Evolutionary conservation across 2,113 vertebrate species (phyloP).

Genomic region (Xenopus borealis): DNA sequence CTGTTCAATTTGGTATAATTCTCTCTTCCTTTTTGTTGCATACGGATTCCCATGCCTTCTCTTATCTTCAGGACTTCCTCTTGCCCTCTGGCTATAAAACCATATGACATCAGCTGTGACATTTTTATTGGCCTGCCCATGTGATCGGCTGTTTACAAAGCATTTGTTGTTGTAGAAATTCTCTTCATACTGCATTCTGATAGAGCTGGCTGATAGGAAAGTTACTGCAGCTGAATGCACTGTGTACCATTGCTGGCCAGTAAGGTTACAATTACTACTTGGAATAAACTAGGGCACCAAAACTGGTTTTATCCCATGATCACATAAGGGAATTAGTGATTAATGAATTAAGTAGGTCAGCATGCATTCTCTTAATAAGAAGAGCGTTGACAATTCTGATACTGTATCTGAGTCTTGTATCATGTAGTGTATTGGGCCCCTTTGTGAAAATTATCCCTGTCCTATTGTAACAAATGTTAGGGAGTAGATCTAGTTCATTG

Average conservation of each 20-base stretch:
- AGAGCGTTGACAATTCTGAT: no score
- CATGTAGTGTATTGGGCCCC: no score
- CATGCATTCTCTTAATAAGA: not conserved
- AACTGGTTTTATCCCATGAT: not conserved
- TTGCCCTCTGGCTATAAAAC: not conserved
- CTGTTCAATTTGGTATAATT: not conserved
- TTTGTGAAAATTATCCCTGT: no score
- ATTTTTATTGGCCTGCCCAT: conserved; percentile 2
- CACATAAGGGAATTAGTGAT: no score
- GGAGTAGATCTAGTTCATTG: no score
- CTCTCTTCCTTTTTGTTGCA: not conserved
- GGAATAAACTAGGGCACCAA: not conserved
- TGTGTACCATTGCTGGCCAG: not conserved
- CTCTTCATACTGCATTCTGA: not conserved
- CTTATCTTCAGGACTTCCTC: not conserved
- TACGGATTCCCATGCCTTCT: no score
- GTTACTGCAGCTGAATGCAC: not conserved
- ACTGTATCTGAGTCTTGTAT: no score
- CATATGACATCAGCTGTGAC: not conserved
- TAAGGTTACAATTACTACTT: not conserved
- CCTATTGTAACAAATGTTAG: no score
- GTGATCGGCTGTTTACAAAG: conserved; percentile 14
- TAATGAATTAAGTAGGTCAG: not conserved
- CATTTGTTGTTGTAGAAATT: not conserved
- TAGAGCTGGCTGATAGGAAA: not conserved